A percentile compares a stretch with the other conserved stretches of the same genome.
Conservation (phyloP, 2,797 vertebrate genomes). For the Orientallactaga sibirica region DNA sequence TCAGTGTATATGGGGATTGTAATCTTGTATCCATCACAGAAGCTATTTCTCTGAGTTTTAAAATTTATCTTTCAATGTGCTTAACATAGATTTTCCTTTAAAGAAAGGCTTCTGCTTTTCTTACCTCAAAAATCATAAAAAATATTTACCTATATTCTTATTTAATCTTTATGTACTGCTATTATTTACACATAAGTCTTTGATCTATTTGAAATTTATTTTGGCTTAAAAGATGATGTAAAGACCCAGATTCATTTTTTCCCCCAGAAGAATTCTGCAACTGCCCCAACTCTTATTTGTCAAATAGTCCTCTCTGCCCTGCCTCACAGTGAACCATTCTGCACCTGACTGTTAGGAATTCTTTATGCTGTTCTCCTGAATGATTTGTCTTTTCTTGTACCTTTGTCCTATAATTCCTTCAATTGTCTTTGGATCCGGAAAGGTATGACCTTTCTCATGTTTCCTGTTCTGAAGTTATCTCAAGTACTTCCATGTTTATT, state of each 20-base stretch:
- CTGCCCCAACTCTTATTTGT: background rate
- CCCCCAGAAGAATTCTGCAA: background rate
- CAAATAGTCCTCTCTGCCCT: background rate
- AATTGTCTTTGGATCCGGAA: background rate
- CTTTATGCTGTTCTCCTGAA: background rate
- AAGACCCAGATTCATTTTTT: constrained; percentile 30
- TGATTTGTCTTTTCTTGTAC: background rate
- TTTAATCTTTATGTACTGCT: constrained; percentile 40
- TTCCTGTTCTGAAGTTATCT: background rate
- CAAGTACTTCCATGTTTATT: background rate
- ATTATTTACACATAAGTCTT: constrained; percentile 55
- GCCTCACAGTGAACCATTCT: background rate
- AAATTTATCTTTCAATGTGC: constrained; percentile 51
- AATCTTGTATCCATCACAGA: constrained; percentile 5
- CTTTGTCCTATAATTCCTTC: background rate
- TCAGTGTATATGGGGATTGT: constrained; percentile 23
- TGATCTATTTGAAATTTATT: constrained; percentile 47
- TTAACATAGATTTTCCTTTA: constrained; percentile 51
- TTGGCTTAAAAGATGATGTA: constrained; percentile 43
- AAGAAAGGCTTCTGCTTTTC: constrained; percentile 7
- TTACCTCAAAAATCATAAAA: constrained; percentile 47
- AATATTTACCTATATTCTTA: constrained; percentile 41
- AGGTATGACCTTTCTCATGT: rapidly evolving
- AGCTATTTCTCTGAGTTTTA: constrained; percentile 32
- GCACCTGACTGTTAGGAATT: background rate